Evolutionary conservation across 2,797 vertebrate genomes (phyloP).

Genomic region (Ctenochaetus hawaiiensis): DNA sequence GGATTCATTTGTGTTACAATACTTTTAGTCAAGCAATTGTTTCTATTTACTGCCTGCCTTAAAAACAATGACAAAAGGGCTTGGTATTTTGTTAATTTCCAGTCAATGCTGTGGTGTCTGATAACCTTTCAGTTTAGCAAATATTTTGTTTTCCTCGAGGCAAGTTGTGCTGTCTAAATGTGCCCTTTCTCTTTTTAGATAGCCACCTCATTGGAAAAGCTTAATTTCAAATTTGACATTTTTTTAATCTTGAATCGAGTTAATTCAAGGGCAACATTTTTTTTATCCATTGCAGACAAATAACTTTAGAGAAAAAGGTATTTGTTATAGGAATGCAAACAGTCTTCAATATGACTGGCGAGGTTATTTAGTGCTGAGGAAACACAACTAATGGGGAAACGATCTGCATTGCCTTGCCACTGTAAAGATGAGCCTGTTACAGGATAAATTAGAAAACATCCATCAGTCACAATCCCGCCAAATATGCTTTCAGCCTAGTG

Average conservation of each 20-base stretch:
- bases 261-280: neutral
- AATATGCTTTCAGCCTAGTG: slow-evolving; percentile 7
- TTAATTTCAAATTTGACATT: slow-evolving; percentile 17
- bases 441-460: slow-evolving; percentile 21
- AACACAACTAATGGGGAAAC: slow-evolving; percentile 31
- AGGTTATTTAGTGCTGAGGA: slow-evolving; percentile 29
- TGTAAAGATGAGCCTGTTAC: slow-evolving; percentile 21
- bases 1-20: slow-evolving; percentile 52
- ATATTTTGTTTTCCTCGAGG: slow-evolving; percentile 23
- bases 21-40: slow-evolving; percentile 57
- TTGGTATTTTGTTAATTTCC: slow-evolving; percentile 46
- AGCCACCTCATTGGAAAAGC: slow-evolving; percentile 2
- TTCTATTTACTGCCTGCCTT: slow-evolving; percentile 51
- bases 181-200: neutral
- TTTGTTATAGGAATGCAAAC: slow-evolving; percentile 39
- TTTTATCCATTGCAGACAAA: neutral
- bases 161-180: slow-evolving; percentile 6
- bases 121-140: slow-evolving; percentile 20
- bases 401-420: slow-evolving; percentile 5
- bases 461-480: slow-evolving; percentile 4
- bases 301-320: neutral
- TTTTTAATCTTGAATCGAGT: slow-evolving; percentile 19
- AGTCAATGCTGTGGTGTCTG: slow-evolving; percentile 30
- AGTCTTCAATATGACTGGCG: slow-evolving; percentile 33
- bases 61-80: slow-evolving; percentile 52